A percentile compares a stretch with the other conserved stretches of the same genome.
Conservation (phyloP, 1,140 invertebrate genomes). For the Stegodyphus mimosarum region DNA sequence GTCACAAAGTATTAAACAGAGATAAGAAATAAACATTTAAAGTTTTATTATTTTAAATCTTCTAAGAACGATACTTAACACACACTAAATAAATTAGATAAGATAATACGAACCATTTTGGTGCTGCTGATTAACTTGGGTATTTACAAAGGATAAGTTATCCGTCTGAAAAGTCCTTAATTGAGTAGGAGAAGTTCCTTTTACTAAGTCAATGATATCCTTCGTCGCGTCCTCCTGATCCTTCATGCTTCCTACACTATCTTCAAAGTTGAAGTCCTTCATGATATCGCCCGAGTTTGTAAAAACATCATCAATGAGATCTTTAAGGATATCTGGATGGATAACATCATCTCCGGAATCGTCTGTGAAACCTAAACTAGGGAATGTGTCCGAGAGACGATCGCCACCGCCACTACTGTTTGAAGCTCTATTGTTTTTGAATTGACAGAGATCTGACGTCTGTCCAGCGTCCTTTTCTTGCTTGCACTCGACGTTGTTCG, state of each 20-base stretch:
- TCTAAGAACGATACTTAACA: no score
- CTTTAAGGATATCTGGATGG: constrained; percentile 84
- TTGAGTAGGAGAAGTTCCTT: constrained; percentile 14
- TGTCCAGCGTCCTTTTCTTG: constrained; percentile 72
- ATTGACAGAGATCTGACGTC: constrained; percentile 25
- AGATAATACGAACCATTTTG: background rate
- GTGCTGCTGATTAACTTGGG: constrained; percentile 8
- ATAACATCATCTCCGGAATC: constrained; percentile 84
- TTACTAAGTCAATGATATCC: constrained; percentile 68
- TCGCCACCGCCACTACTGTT: background rate
- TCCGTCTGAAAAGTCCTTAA: constrained; percentile 26
- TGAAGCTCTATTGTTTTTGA: constrained; percentile 7
- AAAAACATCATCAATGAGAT: constrained; percentile 84
- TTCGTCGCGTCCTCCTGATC: constrained; percentile 73
- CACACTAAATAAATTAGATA: background rate
- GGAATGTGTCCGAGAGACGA: constrained; percentile 74
- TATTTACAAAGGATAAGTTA: constrained; percentile 15
- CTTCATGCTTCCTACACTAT: constrained; percentile 36
- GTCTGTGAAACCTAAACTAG: constrained; percentile 77
- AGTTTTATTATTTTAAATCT: no score
- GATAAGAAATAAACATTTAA: no score
- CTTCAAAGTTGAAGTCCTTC: constrained; percentile 76
- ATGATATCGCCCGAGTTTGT: constrained; percentile 76
- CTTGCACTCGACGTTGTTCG: constrained; percentile 77
- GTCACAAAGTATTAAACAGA: no score